Conservation (phyloP, 2,113 vertebrate species). For the Bubo bubo region DNA sequence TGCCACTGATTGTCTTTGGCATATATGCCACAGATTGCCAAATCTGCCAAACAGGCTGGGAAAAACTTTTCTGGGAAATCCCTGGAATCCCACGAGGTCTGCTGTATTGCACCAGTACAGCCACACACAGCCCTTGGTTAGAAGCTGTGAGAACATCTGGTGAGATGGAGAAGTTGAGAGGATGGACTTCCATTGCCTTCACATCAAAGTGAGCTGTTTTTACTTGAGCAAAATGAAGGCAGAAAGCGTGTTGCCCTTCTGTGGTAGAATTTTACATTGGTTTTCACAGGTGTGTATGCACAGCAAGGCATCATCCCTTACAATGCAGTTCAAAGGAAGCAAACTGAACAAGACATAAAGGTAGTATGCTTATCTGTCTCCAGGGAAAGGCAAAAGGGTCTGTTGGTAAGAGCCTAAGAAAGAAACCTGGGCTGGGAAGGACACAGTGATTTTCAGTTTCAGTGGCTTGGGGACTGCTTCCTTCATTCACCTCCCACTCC, state of each 20-base stretch:
- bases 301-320: background rate
- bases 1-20: background rate
- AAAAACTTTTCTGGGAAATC: background rate
- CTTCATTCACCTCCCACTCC: background rate
- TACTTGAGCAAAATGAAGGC: background rate
- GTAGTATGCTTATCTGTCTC: background rate
- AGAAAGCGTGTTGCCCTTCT: background rate
- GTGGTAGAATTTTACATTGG: background rate
- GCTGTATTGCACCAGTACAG: background rate
- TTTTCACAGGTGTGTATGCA: fast-evolving
- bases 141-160: background rate
- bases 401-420: background rate
- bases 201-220: background rate
- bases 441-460: background rate
- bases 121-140: background rate
- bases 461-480: background rate
- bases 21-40: background rate
- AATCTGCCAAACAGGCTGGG: background rate
- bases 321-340: background rate
- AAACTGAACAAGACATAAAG: background rate
- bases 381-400: background rate
- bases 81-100: background rate
- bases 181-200: background rate
- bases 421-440: background rate
- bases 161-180: background rate